phyloP scores from a whole-genome alignment of 1,140 invertebrate genomes.

The Zaprionus gabonicus region DNA sequence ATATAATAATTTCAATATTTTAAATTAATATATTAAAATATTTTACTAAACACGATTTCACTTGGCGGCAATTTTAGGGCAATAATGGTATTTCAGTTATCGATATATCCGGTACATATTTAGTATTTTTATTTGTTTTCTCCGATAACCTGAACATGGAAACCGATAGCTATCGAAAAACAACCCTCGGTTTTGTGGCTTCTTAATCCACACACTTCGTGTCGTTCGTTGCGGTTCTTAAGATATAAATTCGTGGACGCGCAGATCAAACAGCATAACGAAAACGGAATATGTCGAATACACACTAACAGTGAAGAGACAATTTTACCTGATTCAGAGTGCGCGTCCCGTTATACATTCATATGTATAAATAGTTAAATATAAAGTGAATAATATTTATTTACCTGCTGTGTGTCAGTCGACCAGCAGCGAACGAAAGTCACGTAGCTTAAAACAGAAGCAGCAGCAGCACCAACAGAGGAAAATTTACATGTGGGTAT shows the following conservation, averaged over 20 bases:
- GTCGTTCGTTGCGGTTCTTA: slow-evolving; percentile 50
- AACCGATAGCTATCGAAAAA: slow-evolving; percentile 12
- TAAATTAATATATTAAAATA: not conserved
- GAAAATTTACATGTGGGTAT: slow-evolving; percentile 55
- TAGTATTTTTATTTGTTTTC: not conserved
- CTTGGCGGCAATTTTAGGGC: not conserved
- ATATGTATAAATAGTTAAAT: slow-evolving; percentile 22
- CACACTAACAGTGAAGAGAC: slow-evolving; percentile 40
- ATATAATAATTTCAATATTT: not conserved
- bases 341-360: slow-evolving; percentile 4
- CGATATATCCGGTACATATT: not conserved
- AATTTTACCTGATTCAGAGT: slow-evolving; percentile 39
- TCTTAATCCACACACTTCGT: slow-evolving; percentile 46
- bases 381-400: slow-evolving; percentile 45
- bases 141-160: not conserved
- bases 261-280: slow-evolving; percentile 56
- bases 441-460: slow-evolving; percentile 67
- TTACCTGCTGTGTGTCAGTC: slow-evolving; percentile 56
- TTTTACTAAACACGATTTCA: not conserved
- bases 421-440: slow-evolving; percentile 40
- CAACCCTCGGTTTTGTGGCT: slow-evolving; percentile 36
- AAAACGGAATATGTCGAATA: slow-evolving; percentile 51
- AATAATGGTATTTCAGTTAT: not conserved
- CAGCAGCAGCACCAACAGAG: slow-evolving; percentile 24
- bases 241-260: slow-evolving; percentile 58